phyloP scores from a whole-genome alignment of 30 jellyfish, hydroid and myxozoan species.

The Chrysaora quinquecirrha region DNA sequence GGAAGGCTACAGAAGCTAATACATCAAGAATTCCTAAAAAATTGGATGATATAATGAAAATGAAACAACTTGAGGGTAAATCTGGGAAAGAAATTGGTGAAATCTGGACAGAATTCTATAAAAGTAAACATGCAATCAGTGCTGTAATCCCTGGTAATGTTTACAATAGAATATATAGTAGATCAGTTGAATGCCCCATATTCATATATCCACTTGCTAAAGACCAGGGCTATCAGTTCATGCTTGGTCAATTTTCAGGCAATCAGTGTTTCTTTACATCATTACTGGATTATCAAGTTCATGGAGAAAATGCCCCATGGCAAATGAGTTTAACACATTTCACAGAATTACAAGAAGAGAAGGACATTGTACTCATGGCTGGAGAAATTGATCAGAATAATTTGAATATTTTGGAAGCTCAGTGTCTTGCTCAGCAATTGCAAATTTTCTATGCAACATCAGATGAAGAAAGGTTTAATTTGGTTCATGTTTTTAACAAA shows the following conservation, averaged over 20 bases:
- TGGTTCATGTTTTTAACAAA: constrained; percentile 75
- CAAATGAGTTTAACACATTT: constrained; percentile 76
- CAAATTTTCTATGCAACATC: constrained; percentile 86
- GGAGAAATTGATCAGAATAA: constrained; percentile 69
- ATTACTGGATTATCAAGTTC: constrained; percentile 76
- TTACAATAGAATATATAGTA: constrained; percentile 49
- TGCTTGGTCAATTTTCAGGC: constrained; percentile 77
- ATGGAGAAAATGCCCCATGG: constrained; percentile 98
- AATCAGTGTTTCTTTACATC: constrained; percentile 83
- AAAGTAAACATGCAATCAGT: constrained; percentile 62
- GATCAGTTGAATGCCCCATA: constrained; percentile 69
- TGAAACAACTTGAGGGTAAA: constrained; percentile 53
- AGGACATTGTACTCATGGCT: constrained; percentile 83
- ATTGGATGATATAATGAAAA: constrained; percentile 56
- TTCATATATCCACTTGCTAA: constrained; percentile 83
- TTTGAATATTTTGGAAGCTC: constrained; percentile 84
- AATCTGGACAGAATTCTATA: constrained; percentile 83
- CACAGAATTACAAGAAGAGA: constrained; percentile 81
- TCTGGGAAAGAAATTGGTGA: constrained; percentile 58
- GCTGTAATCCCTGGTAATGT: constrained; percentile 75
- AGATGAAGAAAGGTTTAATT: constrained; percentile 72
- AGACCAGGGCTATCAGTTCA: constrained; percentile 86
- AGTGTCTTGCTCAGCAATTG: constrained; percentile 88
- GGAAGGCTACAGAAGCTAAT: constrained; percentile 8
- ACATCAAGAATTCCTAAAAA: constrained; percentile 58